Evolutionary conservation across 2,113 vertebrate species (phyloP).

Genomic region (Sinocyclocheilus rhinocerous): DNA sequence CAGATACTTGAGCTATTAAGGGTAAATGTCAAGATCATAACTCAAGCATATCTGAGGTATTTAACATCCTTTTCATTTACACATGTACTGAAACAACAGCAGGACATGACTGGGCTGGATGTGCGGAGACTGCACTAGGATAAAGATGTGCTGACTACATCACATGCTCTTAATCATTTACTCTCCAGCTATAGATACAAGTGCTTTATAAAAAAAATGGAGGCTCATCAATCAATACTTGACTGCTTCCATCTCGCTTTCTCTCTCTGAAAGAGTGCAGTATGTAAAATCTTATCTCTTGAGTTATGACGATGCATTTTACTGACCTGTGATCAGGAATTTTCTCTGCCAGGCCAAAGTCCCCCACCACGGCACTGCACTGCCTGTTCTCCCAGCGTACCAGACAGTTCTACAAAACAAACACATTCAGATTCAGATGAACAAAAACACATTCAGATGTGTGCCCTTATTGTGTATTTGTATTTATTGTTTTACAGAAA

Average conservation of each 20-base stretch:
- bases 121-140: neutral
- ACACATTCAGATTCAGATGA: neutral
- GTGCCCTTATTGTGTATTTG: neutral
- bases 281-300: constrained; percentile 35
- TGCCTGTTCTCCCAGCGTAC: constrained; percentile 81
- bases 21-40: constrained; percentile 44
- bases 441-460: neutral
- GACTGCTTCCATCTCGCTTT: neutral
- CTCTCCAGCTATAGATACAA: neutral
- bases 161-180: constrained; percentile 25
- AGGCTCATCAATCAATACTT: constrained; percentile 22
- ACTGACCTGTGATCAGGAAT: constrained; percentile 90
- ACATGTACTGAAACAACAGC: constrained; percentile 8
- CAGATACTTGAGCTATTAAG: neutral
- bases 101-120: constrained; percentile 4
- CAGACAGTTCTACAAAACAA: constrained; percentile 86
- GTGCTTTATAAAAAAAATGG: neutral
- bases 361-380: constrained; percentile 90
- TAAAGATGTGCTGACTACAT: constrained; percentile 22
- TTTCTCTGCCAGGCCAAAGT: constrained; percentile 95
- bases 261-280: neutral
- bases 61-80: neutral
- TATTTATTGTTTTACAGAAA: neutral
- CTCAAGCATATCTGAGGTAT: constrained; percentile 5
- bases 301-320: constrained; percentile 6